Percentiles rank a stretch among this genome's conserved stretches.
Conservation (phyloP, 2,888 invertebrate genomes). For the Chaetoderma sp. region DNA sequence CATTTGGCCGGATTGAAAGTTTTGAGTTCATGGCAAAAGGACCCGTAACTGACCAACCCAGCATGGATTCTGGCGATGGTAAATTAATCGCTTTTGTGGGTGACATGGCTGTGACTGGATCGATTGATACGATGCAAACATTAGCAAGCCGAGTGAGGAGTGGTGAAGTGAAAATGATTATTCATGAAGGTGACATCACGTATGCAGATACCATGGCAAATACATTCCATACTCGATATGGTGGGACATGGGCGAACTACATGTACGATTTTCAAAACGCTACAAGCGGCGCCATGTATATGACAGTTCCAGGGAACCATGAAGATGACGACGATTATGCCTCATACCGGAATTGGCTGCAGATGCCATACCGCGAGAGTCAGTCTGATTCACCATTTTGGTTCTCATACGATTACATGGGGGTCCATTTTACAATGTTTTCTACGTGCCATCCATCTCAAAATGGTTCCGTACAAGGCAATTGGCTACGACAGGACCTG, state of each 20-base stretch:
- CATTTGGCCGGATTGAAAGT: constrained; percentile 27
- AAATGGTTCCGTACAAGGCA: constrained; percentile 29
- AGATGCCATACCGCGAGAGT: constrained; percentile 33
- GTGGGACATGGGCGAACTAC: constrained; percentile 37
- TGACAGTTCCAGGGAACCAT: constrained; percentile 39
- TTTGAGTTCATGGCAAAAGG: background rate
- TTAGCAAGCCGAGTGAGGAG: constrained; percentile 13
- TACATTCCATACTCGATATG: constrained; percentile 27
- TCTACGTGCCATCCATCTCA: constrained; percentile 35
- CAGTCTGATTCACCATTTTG: constrained; percentile 32
- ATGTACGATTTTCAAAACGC: constrained; percentile 32
- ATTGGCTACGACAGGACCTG: constrained; percentile 36
- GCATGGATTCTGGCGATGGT: background rate
- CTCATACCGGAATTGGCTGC: constrained; percentile 36
- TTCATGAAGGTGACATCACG: constrained; percentile 37
- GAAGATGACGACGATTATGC: constrained; percentile 34
- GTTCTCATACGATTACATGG: constrained; percentile 40
- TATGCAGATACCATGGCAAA: constrained; percentile 32
- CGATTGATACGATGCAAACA: constrained; percentile 26
- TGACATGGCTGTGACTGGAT: constrained; percentile 30
- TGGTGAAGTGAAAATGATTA: constrained; percentile 26
- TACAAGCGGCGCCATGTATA: constrained; percentile 30
- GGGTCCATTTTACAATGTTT: constrained; percentile 33
- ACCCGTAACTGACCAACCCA: background rate
- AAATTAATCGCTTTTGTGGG: constrained; percentile 30